These are phyloP conservation scores for Thamnophis sirtalis DNA, from an alignment of 2,113 vertebrate species.

Conservation along the genomic window DNA sequence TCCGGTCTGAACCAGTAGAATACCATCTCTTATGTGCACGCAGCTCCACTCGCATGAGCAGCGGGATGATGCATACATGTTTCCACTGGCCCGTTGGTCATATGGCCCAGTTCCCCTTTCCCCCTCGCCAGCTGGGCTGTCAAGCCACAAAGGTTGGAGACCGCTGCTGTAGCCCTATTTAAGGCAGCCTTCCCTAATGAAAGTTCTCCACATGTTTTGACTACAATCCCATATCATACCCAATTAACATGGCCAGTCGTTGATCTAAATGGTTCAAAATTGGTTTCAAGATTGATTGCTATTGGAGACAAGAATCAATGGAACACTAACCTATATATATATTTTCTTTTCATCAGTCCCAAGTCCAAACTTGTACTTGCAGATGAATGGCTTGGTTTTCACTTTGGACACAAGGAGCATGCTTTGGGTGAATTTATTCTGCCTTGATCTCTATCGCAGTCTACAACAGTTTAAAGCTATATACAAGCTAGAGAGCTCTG, in stretches of 20 bases:
- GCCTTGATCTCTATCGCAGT: slow-evolving; percentile 85
- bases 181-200: neutral
- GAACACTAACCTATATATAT: neutral
- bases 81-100: no score
- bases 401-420: slow-evolving; percentile 84
- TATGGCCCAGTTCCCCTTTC: no score
- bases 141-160: no score
- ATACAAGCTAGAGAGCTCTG: slow-evolving; percentile 86
- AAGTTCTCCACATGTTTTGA: neutral
- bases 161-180: neutral
- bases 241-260: neutral
- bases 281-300: neutral
- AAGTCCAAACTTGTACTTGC: slow-evolving; percentile 86
- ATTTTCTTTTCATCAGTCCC: slow-evolving; percentile 75
- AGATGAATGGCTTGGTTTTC: slow-evolving; percentile 86
- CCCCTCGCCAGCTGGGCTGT: no score
- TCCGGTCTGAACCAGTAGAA: no score
- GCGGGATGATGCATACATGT: no score
- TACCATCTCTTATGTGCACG: no score
- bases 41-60: no score
- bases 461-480: slow-evolving; percentile 95
- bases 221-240: neutral
- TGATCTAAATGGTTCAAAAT: neutral
- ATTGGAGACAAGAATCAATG: neutral
- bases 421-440: slow-evolving; percentile 92